Conservation (phyloP, 1,140 invertebrate species). For the Drosophila albomicans region DNA sequence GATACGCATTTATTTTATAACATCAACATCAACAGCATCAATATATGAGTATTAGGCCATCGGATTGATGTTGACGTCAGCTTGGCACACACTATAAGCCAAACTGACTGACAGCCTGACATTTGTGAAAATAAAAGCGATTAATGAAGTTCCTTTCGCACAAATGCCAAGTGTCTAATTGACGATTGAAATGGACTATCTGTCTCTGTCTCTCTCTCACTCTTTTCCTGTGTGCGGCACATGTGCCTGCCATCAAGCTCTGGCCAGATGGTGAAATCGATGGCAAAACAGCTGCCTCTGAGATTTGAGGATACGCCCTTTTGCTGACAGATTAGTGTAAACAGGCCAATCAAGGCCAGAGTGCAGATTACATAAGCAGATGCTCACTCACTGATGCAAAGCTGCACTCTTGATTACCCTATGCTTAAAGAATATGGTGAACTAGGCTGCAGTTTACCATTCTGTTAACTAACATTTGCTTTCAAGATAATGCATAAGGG, state of each 20-base stretch:
- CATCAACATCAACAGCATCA: slow-evolving; percentile 27
- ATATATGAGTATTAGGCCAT: slow-evolving; percentile 35
- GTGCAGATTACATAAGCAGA: slow-evolving; percentile 2
- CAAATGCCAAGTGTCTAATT: slow-evolving; percentile 71
- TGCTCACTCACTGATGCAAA: background rate
- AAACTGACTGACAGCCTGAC: slow-evolving; percentile 46
- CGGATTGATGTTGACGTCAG: slow-evolving; percentile 60
- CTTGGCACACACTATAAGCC: slow-evolving; percentile 51
- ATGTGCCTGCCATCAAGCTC: slow-evolving; percentile 8
- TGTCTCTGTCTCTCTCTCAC: background rate
- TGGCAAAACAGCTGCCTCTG: slow-evolving; percentile 48
- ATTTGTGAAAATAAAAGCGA: slow-evolving; percentile 61
- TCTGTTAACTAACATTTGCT: no score
- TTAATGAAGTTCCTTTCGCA: slow-evolving; percentile 69
- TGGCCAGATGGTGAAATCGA: slow-evolving; percentile 42
- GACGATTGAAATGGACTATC: slow-evolving; percentile 51
- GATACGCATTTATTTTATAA: slow-evolving; percentile 49
- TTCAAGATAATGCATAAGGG: background rate
- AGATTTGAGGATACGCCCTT: slow-evolving; percentile 35
- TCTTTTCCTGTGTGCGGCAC: background rate
- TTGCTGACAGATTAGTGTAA: slow-evolving; percentile 43
- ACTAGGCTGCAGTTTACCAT: background rate
- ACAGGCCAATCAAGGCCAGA: slow-evolving; percentile 20
- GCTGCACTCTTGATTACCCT: background rate
- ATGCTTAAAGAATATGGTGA: background rate